Conservation (phyloP, 1,140 invertebrate genomes). For the Trypoxylus dichotomus region DNA sequence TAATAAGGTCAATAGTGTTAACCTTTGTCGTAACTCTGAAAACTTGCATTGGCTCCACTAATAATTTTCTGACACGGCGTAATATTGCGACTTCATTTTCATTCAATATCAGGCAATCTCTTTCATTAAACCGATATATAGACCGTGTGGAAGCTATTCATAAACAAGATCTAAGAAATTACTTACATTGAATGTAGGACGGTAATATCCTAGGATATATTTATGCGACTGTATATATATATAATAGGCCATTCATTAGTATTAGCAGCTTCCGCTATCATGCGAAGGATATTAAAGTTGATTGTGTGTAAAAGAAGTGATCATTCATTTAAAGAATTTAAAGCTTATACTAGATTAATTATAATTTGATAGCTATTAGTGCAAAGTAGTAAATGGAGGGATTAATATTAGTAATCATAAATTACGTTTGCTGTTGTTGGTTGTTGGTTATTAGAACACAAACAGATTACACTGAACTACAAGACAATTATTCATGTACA, state of each 20-base stretch:
- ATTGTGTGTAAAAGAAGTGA: not conserved
- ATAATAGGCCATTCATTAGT: not conserved
- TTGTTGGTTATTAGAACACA: too few relatives aligned
- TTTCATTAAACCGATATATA: not conserved
- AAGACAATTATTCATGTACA: too few relatives aligned
- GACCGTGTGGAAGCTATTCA: not conserved
- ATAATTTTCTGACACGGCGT: too few relatives aligned
- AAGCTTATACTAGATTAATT: not conserved
- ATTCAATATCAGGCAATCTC: not conserved
- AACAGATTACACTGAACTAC: too few relatives aligned
- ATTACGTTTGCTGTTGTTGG: too few relatives aligned
- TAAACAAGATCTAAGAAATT: not conserved
- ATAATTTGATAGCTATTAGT: too few relatives aligned
- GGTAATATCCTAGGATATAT: not conserved
- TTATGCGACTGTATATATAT: not conserved
- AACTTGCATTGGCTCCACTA: too few relatives aligned
- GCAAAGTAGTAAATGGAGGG: too few relatives aligned
- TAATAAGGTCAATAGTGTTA: too few relatives aligned
- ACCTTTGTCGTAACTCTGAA: too few relatives aligned
- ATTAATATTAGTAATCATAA: too few relatives aligned
- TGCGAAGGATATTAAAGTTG: not conserved
- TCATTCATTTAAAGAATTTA: not conserved
- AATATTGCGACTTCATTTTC: too few relatives aligned
- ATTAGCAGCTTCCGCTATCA: not conserved
- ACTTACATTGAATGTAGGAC: not conserved